These are phyloP conservation scores for Passer domesticus DNA, from an alignment of 2,113 vertebrate genomes.

Conservation along the genomic window DNA sequence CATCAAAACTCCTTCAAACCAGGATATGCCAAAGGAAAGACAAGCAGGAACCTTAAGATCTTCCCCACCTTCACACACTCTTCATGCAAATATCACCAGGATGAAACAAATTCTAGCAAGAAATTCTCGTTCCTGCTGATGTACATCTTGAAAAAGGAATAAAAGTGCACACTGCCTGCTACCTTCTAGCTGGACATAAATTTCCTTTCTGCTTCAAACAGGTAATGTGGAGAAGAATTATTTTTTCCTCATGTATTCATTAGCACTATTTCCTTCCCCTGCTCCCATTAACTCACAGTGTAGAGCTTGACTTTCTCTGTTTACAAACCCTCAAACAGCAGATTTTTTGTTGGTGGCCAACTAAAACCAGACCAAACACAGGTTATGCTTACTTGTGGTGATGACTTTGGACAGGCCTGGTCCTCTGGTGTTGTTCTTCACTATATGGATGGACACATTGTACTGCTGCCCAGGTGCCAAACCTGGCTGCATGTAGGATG, in stretches of 20 bases:
- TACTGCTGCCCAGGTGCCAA: slow-evolving; percentile 94
- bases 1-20: neutral
- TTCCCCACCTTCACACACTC: neutral
- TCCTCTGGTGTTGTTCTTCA: slow-evolving; percentile 94
- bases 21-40: neutral
- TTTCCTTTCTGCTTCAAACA: neutral
- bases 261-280: rapidly evolving
- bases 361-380: neutral
- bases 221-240: neutral
- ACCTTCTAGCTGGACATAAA: neutral
- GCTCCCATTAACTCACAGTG: neutral
- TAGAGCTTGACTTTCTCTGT: neutral
- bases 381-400: slow-evolving; percentile 86
- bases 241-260: neutral
- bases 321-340: neutral
- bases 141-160: neutral
- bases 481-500: slow-evolving; percentile 90
- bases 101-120: neutral
- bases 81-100: neutral
- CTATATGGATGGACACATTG: slow-evolving; percentile 90
- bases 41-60: neutral
- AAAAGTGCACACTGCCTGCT: neutral
- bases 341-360: neutral
- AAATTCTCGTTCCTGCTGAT: neutral
- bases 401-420: slow-evolving; percentile 85